phyloP scores from a whole-genome alignment of 2,113 vertebrate species.

The Sialia sialis region DNA sequence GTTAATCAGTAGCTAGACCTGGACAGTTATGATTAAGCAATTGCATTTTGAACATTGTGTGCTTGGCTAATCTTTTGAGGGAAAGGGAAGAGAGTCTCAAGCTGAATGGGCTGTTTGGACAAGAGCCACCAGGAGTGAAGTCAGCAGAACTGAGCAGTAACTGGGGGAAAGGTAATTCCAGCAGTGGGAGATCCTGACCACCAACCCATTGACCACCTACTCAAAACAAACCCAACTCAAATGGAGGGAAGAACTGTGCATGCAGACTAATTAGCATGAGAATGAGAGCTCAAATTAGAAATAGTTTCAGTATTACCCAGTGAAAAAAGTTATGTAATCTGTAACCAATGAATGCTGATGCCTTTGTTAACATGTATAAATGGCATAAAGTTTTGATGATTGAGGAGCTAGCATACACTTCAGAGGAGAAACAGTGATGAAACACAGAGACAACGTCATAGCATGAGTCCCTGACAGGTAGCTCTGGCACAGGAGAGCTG shows the following conservation, averaged over 20 bases:
- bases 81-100: neutral
- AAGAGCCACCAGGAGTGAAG: neutral
- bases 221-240: neutral
- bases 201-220: neutral
- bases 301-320: neutral
- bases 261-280: neutral
- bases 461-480: neutral
- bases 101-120: neutral
- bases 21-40: neutral
- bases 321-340: neutral
- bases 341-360: neutral
- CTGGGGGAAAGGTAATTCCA: neutral
- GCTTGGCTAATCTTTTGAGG: neutral
- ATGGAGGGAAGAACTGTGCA: neutral
- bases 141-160: neutral
- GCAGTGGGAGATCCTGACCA: neutral
- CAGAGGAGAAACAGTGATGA: neutral
- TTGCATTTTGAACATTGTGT: neutral
- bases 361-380: neutral
- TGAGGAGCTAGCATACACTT: neutral
- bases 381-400: neutral
- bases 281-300: neutral
- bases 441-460: neutral
- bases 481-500: neutral
- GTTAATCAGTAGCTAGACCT: neutral